A percentile compares a stretch with the other conserved stretches of the same genome.
phyloP scores from a whole-genome alignment of 2,888 invertebrate species.

The Aphodius sticticus region DNA sequence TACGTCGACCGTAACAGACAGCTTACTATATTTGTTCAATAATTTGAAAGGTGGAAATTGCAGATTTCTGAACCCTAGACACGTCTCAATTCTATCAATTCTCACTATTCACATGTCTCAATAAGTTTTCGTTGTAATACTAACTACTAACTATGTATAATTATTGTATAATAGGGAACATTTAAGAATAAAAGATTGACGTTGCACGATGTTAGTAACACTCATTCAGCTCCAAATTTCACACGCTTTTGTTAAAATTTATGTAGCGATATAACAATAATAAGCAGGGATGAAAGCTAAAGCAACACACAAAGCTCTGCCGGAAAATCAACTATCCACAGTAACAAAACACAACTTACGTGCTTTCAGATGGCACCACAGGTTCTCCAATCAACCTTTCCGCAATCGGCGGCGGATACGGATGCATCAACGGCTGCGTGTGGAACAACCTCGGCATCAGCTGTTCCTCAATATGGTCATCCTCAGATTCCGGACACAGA shows the following conservation, averaged over 20 bases:
- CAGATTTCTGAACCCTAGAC: no score
- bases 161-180: neutral
- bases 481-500: slow-evolving; percentile 65
- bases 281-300: slow-evolving; percentile 13
- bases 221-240: neutral
- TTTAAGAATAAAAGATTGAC: neutral
- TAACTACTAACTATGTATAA: no score
- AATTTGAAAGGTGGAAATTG: no score
- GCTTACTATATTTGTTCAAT: no score
- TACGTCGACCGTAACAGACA: no score
- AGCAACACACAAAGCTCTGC: slow-evolving; percentile 38
- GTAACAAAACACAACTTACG: slow-evolving; percentile 67
- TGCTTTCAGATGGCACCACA: slow-evolving; percentile 78
- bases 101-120: no score
- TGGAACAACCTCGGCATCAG: slow-evolving; percentile 68
- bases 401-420: slow-evolving; percentile 68
- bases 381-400: slow-evolving; percentile 76
- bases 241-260: neutral
- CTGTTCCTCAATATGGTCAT: slow-evolving; percentile 65
- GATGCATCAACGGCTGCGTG: slow-evolving; percentile 73
- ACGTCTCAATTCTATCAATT: no score
- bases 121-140: no score
- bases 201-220: neutral
- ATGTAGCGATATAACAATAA: neutral
- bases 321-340: slow-evolving; percentile 6